These are phyloP conservation scores for Antheraea mylitta DNA, from an alignment of 1,140 invertebrate species.

Conservation along the genomic window DNA sequence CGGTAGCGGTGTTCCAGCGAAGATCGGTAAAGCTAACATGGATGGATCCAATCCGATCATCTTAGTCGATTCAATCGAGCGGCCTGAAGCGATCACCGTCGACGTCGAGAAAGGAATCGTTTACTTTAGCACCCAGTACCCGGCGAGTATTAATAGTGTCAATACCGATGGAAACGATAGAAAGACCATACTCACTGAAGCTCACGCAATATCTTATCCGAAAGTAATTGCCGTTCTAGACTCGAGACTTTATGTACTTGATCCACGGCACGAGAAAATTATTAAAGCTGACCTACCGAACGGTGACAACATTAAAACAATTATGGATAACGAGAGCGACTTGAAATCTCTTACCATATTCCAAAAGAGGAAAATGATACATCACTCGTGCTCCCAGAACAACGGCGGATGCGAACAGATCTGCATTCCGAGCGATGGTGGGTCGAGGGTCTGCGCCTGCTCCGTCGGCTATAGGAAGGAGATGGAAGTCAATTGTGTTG, in stretches of 20 bases:
- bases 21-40: slow-evolving; percentile 96
- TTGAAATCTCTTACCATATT: slow-evolving; percentile 94
- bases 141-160: slow-evolving; percentile 86
- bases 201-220: slow-evolving; percentile 86
- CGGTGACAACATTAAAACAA: slow-evolving; percentile 86
- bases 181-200: slow-evolving; percentile 84
- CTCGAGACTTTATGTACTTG: slow-evolving; percentile 92
- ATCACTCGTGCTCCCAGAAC: slow-evolving; percentile 88
- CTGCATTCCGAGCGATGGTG: slow-evolving; percentile 89
- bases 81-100: slow-evolving; percentile 91
- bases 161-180: slow-evolving; percentile 87
- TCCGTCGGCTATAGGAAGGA: slow-evolving; percentile 92
- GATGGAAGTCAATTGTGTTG: slow-evolving; percentile 87
- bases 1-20: slow-evolving; percentile 92
- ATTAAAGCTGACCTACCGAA: slow-evolving; percentile 91
- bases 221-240: slow-evolving; percentile 92
- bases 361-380: slow-evolving; percentile 88
- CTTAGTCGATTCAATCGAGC: slow-evolving; percentile 82
- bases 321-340: slow-evolving; percentile 92
- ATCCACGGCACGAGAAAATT: slow-evolving; percentile 94
- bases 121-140: slow-evolving; percentile 91
- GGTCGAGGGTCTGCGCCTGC: slow-evolving; percentile 89
- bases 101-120: slow-evolving; percentile 91
- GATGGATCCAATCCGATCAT: slow-evolving; percentile 91
- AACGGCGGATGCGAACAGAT: slow-evolving; percentile 97